Conservation (phyloP, 2,888 invertebrate species). For the Temnothorax unifasciatus region DNA sequence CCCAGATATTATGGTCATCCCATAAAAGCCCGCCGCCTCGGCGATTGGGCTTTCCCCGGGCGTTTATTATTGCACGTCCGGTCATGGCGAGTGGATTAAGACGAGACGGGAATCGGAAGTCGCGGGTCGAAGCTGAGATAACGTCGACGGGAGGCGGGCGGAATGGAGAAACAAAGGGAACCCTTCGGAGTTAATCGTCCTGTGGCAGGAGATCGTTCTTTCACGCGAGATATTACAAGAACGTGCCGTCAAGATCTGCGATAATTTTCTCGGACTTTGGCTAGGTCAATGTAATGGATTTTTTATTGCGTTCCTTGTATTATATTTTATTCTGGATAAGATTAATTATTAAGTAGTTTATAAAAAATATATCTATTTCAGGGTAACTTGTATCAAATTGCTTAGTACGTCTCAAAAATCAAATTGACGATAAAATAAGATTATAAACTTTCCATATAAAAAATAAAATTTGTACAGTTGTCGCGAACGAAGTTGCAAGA, state of each 20-base stretch:
- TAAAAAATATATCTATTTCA: neutral
- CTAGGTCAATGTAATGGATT: conserved; percentile 33
- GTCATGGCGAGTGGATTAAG: conserved; percentile 80
- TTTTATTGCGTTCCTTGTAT: conserved; percentile 13
- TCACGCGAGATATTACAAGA: conserved; percentile 56
- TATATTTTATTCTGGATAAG: neutral
- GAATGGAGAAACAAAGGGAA: conserved; percentile 65
- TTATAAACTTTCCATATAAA: neutral
- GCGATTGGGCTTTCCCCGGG: conserved; percentile 81
- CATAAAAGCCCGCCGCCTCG: conserved; percentile 82
- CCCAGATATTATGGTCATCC: conserved; percentile 82
- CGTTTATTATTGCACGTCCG: conserved; percentile 82
- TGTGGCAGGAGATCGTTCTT: conserved; percentile 45
- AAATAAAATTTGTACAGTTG: neutral
- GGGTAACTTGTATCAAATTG: neutral
- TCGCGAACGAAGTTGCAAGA: conserved; percentile 2
- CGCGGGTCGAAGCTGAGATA: conserved; percentile 62
- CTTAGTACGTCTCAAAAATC: neutral
- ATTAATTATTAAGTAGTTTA: neutral
- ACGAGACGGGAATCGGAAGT: conserved; percentile 83
- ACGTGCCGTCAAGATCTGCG: conserved; percentile 35
- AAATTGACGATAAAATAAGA: neutral
- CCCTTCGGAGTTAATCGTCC: conserved; percentile 50
- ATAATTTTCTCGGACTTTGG: conserved; percentile 45
- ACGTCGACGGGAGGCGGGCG: conserved; percentile 38